Evolutionary conservation across 2,113 vertebrate species (phyloP).

Genomic region (Siniperca knerii): DNA sequence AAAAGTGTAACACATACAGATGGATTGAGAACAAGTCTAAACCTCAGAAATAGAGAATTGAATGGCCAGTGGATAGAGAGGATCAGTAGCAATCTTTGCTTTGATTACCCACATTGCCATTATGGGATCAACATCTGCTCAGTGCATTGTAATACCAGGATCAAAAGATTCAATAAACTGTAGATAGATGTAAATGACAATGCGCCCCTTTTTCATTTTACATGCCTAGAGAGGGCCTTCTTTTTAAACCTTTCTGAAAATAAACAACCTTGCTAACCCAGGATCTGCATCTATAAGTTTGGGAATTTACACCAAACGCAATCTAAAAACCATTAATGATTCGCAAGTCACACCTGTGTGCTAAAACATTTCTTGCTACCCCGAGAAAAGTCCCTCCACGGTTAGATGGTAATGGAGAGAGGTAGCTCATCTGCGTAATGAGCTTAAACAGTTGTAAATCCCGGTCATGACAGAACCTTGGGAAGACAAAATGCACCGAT

Average conservation of each 20-base stretch:
- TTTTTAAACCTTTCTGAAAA: neutral
- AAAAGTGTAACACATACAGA: neutral
- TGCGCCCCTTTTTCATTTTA: neutral
- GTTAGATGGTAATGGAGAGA: conserved; percentile 35
- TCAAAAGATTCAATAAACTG: conserved; percentile 41
- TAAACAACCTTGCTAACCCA: neutral
- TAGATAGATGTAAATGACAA: neutral
- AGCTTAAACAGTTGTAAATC: conserved; percentile 66
- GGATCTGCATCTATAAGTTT: neutral
- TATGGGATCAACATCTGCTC: conserved; percentile 37
- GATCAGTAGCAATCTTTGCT: conserved; percentile 9
- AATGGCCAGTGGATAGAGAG: conserved; percentile 1
- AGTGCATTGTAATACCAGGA: conserved; percentile 11
- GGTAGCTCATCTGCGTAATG: conserved; percentile 60
- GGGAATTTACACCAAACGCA: neutral
- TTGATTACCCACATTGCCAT: neutral
- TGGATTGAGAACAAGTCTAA: neutral
- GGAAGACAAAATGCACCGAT: conserved; percentile 56
- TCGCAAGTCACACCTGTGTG: conserved; percentile 47
- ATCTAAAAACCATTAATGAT: conserved; percentile 42
- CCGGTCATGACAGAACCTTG: conserved; percentile 57
- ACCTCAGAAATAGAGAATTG: neutral
- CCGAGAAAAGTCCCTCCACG: conserved; percentile 12
- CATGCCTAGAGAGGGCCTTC: neutral
- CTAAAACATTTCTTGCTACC: conserved; percentile 19